phyloP scores from a whole-genome alignment of 1,140 invertebrate species.

The Magallana gigas region DNA sequence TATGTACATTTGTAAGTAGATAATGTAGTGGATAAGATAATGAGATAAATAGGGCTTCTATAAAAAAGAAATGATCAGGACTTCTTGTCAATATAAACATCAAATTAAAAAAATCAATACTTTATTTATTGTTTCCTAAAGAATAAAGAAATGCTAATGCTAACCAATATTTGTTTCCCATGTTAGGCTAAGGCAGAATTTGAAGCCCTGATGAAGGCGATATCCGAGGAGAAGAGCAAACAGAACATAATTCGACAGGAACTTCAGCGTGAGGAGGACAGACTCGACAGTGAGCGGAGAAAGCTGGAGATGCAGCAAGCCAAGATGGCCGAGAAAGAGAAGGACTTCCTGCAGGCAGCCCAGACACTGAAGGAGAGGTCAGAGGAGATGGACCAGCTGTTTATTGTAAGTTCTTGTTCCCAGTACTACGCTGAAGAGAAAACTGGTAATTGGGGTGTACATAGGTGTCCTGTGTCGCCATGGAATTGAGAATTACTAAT shows the following conservation, averaged over 20 bases:
- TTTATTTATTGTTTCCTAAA: too few relatives aligned
- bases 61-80: too few relatives aligned
- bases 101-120: too few relatives aligned
- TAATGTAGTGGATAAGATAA: too few relatives aligned
- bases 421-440: not conserved
- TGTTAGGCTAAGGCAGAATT: constrained; percentile 73
- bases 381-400: constrained; percentile 73
- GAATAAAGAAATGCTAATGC: too few relatives aligned
- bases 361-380: constrained; percentile 71
- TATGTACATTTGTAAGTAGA: too few relatives aligned
- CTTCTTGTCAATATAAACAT: too few relatives aligned
- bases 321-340: constrained; percentile 70
- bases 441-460: not conserved
- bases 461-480: too few relatives aligned
- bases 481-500: too few relatives aligned
- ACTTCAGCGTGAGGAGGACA: constrained; percentile 70
- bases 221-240: constrained; percentile 71
- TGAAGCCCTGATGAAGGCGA: constrained; percentile 71
- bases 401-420: constrained; percentile 61
- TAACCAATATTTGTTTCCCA: too few relatives aligned
- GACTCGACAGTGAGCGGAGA: constrained; percentile 63
- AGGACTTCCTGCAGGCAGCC: constrained; percentile 71
- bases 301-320: constrained; percentile 68
- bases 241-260: constrained; percentile 63
- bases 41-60: too few relatives aligned